Base-by-base conservation (phyloP, 2,113 vertebrate genomes). In the Lipophrys pholis region DNA sequence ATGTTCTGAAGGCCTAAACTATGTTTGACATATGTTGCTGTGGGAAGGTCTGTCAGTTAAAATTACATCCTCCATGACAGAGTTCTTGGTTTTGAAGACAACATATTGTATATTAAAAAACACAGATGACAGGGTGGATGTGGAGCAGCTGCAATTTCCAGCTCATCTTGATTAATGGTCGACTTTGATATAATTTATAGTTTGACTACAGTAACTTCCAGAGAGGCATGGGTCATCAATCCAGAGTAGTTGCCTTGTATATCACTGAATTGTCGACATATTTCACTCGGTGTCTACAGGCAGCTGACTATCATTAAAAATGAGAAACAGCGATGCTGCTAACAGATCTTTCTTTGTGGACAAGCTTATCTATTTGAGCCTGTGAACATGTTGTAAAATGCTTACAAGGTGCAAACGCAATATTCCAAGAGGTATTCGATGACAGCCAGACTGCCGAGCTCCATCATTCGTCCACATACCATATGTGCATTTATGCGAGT, bases 281-380 rank as follows among this genome's bases (percentile, higher is more conserved):
- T 62, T 68, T 76, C 45, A 70, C 59, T 11, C 35, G 3, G 38
- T 17, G 70, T 68, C 69, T 57, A 60, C 41, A 55, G 68, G 62
- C 61, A 68, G 51, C 56, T 76, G 61, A 62, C 59, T 56, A 30
- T 69, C 59, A 70, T 78, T 80, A 83, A 76, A 80, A 83, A 84
- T 82, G 73, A 85, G 60, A 53, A 64, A 82, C 63, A 40, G 73
- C 8, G 8, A 59, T 43, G 61, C 61, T 53, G 61, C 64, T 75
- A 64, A 68, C 61, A 81, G 64, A 73, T 80, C 52, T 50, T 67
- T 61, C 64, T 64, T 84, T 46, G 57, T 35, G 14, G 60, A 86
- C 68, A 45, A 84, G 84, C 66, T 74, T 81, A 76, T 90, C 78
- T 68, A 52, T 78, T 73, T 69, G 14, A 71, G 59, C 62, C 49